These are phyloP conservation scores for Trichopoda pennipes DNA, from an alignment of 2,888 invertebrate genomes.

Conservation along the genomic window DNA sequence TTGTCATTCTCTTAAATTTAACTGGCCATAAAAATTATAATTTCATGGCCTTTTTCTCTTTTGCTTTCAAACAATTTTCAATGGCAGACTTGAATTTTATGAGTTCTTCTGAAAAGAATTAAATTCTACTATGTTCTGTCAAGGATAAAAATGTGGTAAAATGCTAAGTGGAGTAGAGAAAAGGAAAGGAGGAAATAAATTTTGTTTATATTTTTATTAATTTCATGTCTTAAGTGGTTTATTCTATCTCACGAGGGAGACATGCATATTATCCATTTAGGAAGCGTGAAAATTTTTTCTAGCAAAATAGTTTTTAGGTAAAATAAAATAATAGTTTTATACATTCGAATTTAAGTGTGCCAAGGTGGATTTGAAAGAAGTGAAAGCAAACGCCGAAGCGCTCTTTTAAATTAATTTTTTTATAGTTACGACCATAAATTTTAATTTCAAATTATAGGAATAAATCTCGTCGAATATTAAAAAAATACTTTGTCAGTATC, in stretches of 20 bases:
- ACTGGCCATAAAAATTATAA: slow-evolving; percentile 65
- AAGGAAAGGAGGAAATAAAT: not conserved
- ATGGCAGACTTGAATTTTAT: slow-evolving; percentile 6
- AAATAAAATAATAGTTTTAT: not conserved
- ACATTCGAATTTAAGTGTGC: not conserved
- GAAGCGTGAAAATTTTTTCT: slow-evolving; percentile 46
- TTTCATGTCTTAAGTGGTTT: slow-evolving; percentile 36
- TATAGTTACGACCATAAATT: too few species aligned
- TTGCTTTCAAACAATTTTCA: slow-evolving; percentile 3
- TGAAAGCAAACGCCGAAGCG: not conserved
- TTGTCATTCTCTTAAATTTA: slow-evolving; percentile 63
- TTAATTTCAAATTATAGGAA: too few species aligned
- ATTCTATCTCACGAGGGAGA: not conserved
- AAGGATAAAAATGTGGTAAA: slow-evolving; percentile 43
- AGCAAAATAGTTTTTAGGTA: not conserved
- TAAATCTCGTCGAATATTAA: too few species aligned
- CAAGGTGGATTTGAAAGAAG: not conserved
- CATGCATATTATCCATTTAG: slow-evolving; percentile 15
- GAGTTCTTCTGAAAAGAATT: slow-evolving; percentile 48
- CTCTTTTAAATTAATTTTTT: too few species aligned
- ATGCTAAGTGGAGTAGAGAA: not conserved
- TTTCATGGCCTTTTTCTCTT: slow-evolving; percentile 60
- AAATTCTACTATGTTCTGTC: slow-evolving; percentile 54
- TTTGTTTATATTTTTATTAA: slow-evolving; percentile 45
- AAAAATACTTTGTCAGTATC: too few species aligned